phyloP scores from a whole-genome alignment of 2,113 vertebrate genomes.

The Muntiacus reevesi region DNA sequence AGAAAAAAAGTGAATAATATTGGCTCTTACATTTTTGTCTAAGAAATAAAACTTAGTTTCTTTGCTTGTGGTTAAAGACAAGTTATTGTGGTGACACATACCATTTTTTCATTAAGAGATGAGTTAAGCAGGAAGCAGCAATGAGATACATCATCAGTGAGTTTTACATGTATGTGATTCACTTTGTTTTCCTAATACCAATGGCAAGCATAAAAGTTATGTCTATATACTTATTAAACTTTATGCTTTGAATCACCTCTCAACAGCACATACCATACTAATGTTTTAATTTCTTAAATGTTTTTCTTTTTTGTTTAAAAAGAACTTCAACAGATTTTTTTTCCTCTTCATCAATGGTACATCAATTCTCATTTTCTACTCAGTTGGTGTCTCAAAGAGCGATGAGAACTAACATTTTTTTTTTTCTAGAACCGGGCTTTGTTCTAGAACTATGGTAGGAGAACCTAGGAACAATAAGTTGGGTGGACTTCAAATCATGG shows the following conservation, averaged over 20 bases:
- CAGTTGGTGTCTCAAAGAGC: not conserved
- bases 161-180: not conserved
- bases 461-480: not conserved
- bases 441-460: not conserved
- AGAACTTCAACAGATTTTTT: not conserved
- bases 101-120: not conserved
- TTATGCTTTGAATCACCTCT: not conserved
- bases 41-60: slow-evolving; percentile 72
- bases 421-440: not conserved
- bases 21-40: slow-evolving; percentile 61
- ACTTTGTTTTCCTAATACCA: slow-evolving; percentile 2
- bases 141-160: not conserved
- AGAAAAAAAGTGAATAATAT: slow-evolving; percentile 57
- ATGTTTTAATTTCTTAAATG: not conserved
- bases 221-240: not conserved
- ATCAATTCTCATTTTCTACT: not conserved
- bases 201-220: not conserved
- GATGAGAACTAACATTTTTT: not conserved
- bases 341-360: not conserved
- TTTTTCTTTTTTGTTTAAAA: not conserved
- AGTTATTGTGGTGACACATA: slow-evolving; percentile 36
- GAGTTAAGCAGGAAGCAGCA: slow-evolving; percentile 67
- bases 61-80: slow-evolving; percentile 67
- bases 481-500: not conserved
- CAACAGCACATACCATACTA: not conserved